Base-by-base conservation (phyloP, 2,888 invertebrate species). In the Andrena bucephala region DNA sequence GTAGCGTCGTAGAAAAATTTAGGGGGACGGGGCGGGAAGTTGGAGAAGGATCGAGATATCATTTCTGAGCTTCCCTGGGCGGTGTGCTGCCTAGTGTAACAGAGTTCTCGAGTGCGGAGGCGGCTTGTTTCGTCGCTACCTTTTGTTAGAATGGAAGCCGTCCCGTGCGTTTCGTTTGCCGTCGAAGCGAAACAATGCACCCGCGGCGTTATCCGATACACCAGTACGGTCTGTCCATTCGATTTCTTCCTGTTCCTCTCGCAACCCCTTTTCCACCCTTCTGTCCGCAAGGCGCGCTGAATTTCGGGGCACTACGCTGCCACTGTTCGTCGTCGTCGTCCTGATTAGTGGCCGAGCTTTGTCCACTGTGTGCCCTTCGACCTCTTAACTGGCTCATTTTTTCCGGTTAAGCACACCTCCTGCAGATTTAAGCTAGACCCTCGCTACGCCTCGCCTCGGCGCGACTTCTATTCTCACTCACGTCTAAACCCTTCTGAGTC, bases 151-250 rank as follows among this genome's bases (percentile, higher is more conserved):
- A 59, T 33, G 54, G 69, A 80, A 69, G n/a, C 57, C 73, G 76
- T 72, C 77, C 70, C 62, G 54, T 70, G 63, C 68, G 69, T 83
- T 83, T 81, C 87, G 82, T 74, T 82, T 69, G 71, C 36, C 72
- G 73, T 60, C 50, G 75, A 60, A 73, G 48, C 75, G 80, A 73
- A 81, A 78, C 79, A 89, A 81, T 78, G 76, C 70, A 65, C 83
- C 80, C n/a, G 63, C 69, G 77, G 87, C 76, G 76, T 85, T 83
- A 81, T 81, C 81, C 87, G 65, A 87, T 89, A 87, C 52, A 67
- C 65, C 59, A 65, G 74, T 57, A 59, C 72, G 63, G 69, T 60
- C 79, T 50, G 52, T 57, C 77, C 70, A 83, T 82, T 85, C 82
- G 75, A 85, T 85, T 83, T 77, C 82, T 81, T 83, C 68, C 59